Base-by-base conservation (phyloP, 1,140 invertebrate genomes). In the Cyclargus thomasi region DNA sequence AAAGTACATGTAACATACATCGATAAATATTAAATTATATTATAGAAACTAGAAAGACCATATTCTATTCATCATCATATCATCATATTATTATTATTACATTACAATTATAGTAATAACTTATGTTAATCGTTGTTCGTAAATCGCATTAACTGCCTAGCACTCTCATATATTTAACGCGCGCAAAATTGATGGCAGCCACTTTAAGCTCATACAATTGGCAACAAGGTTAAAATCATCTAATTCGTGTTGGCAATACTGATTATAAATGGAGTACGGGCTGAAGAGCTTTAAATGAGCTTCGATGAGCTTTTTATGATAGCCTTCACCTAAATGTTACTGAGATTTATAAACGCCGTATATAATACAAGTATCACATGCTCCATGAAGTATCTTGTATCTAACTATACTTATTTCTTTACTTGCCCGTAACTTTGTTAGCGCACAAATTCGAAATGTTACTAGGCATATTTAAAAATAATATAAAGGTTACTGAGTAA, bases 291-390 rank as follows among this genome's bases (percentile, higher is more conserved):
- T 62, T 73, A 71, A 75, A 77, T 75, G 73, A 77, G 70, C 29
- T 67, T 67, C 64, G 62, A 63, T 70, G 22, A 69, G 36, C 65
- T 65, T 70, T 69, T 75, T 68, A 75, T 74, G 64, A 64, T 68
- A 74, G 65, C 75, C 75, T 73, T 77, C 71, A 77, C 75, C 75
- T 69, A 74, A 70, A 67, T 70, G 17, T 63, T 14, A 59, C 18
- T 53, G 14, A 39, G 53, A 18, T 63, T 65, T 68, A 63, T 65
- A 66, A 67, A 63, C 18, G 23, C 22, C 16, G 18, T 39, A 64
- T 64, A 64, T 39, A 57, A 66, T 59, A 17, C n/a, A 53, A 22
- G 53, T 18, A 57, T 57, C 59, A 59, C 20, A 29, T 35, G 65
- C 65, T 57, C 65, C 8, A 66, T n/a, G n/a, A n/a, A n/a, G n/a